Evolutionary conservation across 2,888 invertebrate species (phyloP).

Genomic region (Zygothrica quintamaculata): DNA sequence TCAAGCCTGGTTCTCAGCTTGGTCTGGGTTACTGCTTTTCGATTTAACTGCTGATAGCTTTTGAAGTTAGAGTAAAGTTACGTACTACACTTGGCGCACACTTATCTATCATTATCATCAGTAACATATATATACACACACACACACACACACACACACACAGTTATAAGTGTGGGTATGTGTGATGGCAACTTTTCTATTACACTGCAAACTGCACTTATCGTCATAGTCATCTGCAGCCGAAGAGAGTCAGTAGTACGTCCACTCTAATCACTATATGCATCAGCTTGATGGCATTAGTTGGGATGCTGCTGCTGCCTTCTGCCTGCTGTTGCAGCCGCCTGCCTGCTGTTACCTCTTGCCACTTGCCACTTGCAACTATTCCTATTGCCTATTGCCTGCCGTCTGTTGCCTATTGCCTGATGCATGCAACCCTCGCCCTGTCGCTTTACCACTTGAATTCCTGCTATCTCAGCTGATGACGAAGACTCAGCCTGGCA

Average conservation of each 20-base stretch:
- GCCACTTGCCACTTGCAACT: constrained; percentile 2
- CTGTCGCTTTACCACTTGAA: constrained; percentile 58
- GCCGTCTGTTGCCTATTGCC: not conserved
- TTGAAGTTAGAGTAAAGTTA: constrained; percentile 74
- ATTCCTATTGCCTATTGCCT: too few species aligned
- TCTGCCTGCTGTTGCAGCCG: not conserved
- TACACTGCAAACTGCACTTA: constrained; percentile 75
- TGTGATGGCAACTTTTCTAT: constrained; percentile 70
- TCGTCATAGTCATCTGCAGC: constrained; percentile 71
- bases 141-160: constrained; percentile 30
- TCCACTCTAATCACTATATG: constrained; percentile 79
- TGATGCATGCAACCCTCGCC: not conserved
- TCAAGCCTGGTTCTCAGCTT: not conserved
- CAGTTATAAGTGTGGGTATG: constrained; percentile 8
- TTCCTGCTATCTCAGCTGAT: constrained; percentile 67
- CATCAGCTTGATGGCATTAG: constrained; percentile 79
- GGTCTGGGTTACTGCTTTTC: constrained; percentile 66
- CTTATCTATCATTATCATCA: constrained; percentile 80
- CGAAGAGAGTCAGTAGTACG: constrained; percentile 60
- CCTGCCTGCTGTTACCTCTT: constrained; percentile 1
- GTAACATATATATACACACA: constrained; percentile 42
- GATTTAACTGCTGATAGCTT: constrained; percentile 78
- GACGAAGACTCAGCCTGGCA: constrained; percentile 61
- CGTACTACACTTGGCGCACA: constrained; percentile 75
- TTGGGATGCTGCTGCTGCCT: constrained; percentile 38